These are phyloP conservation scores for Plutella xylostella DNA, from an alignment of 2,888 invertebrate species.

Conservation along the genomic window DNA sequence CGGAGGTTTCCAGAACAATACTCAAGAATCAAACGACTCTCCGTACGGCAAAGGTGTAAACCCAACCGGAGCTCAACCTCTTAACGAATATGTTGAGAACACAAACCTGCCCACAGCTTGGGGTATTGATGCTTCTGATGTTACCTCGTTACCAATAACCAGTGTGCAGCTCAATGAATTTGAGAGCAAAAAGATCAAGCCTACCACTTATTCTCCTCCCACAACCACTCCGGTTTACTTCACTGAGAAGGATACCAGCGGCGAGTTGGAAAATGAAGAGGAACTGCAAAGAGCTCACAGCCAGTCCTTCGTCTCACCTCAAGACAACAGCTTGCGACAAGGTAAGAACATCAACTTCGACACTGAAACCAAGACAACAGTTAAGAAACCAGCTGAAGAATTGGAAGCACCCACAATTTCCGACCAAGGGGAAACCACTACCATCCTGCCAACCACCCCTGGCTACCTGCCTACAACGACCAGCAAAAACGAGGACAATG, in stretches of 20 bases:
- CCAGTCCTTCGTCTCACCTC: slow-evolving; percentile 74
- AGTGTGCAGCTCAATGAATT: slow-evolving; percentile 38
- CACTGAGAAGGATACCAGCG: slow-evolving; percentile 50
- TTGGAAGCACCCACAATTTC: slow-evolving; percentile 51
- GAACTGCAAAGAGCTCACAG: slow-evolving; percentile 77
- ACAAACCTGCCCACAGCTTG: slow-evolving; percentile 56
- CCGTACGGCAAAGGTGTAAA: slow-evolving; percentile 59
- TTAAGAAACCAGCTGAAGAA: slow-evolving; percentile 48
- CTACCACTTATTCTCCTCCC: slow-evolving; percentile 32
- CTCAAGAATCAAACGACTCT: slow-evolving; percentile 31
- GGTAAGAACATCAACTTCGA: slow-evolving; percentile 48
- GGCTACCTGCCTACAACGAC: slow-evolving; percentile 31
- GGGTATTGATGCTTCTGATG: slow-evolving; percentile 44
- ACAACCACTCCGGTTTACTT: slow-evolving; percentile 43
- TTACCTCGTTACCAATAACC: slow-evolving; percentile 34
- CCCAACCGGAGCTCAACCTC: slow-evolving; percentile 52
- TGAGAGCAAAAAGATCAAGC: slow-evolving; percentile 51
- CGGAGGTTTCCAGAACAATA: slow-evolving; percentile 60
- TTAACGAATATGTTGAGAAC: slow-evolving; percentile 55
- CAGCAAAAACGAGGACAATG: slow-evolving; percentile 31
- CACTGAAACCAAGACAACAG: slow-evolving; percentile 23
- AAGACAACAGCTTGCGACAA: slow-evolving; percentile 53
- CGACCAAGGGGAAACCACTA: slow-evolving; percentile 28
- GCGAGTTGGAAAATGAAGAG: slow-evolving; percentile 69
- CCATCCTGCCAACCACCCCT: slow-evolving; percentile 38